Evolutionary conservation across 53 echinoderm and acorn worm species (phyloP).

Genomic region (Holothuria scabra): DNA sequence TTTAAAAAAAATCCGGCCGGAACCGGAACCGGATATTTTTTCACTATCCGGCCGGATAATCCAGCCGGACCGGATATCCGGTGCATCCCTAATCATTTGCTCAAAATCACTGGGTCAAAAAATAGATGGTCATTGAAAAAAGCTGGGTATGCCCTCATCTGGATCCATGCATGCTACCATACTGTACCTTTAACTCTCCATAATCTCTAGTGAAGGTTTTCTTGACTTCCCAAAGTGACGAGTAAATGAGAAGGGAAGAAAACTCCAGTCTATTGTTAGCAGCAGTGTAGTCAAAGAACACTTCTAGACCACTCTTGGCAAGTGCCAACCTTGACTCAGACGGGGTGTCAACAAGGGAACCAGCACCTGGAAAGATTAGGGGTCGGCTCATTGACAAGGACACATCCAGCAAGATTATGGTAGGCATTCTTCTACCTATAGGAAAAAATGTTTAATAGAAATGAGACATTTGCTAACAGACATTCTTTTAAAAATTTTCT

Average conservation of each 20-base stretch:
- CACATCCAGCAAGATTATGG: conserved; percentile 81
- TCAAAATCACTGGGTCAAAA: too few species aligned
- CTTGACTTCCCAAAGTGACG: conserved; percentile 83
- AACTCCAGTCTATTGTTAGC: conserved; percentile 85
- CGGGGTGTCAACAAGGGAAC: conserved; percentile 34
- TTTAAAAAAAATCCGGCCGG: too few species aligned
- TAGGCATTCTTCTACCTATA: conserved; percentile 72
- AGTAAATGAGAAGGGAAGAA: conserved; percentile 74
- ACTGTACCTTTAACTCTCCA: conserved; percentile 77
- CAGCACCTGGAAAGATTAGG: conserved; percentile 46
- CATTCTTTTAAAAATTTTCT: too few species aligned
- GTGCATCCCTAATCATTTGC: too few species aligned
- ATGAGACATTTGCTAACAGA: too few species aligned
- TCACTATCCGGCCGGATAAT: too few species aligned
- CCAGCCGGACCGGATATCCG: too few species aligned
- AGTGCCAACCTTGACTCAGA: conserved; percentile 67
- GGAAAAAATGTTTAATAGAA: too few species aligned
- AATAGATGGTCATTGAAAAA: too few species aligned
- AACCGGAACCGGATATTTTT: too few species aligned
- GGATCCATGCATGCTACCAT: too few species aligned
- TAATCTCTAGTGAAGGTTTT: conserved; percentile 92
- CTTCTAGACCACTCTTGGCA: conserved; percentile 72
- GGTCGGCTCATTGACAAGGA: conserved; percentile 95
- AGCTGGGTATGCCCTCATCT: too few species aligned
- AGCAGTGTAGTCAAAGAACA: conserved; percentile 80